Base-by-base conservation (phyloP, 2,888 invertebrate species). In the Drosophila meridionalis region DNA sequence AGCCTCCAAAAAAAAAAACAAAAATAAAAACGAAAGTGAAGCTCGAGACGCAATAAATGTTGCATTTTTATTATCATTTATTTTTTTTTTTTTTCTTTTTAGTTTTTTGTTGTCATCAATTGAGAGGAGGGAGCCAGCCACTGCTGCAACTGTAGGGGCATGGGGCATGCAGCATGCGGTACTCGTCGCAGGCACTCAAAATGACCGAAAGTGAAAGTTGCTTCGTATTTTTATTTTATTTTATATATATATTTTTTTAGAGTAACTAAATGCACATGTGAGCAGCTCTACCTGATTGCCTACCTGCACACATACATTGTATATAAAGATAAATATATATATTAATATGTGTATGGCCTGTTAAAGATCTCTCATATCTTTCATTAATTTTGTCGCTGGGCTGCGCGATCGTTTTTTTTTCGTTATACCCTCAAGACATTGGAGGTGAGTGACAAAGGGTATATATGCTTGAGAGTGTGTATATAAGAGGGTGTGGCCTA, bases 41-140 rank as follows among this genome's bases (percentile, higher is more conserved):
- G 73, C 52, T 36, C 2, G 52, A 12, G 52, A 36, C 52, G 75
- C 80, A 89, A 87, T 89, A 85, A 84, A 89, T 85, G 89, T 84
- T 85, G 85, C 85, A 85, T 82, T 85, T 85, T 89, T 89, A 85
- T 85, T 85, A 85, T 89, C 75, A 83, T 61, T 83, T 77, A 74
- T 74, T 69, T 11, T 11, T 26, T 12, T 67, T 57, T 56, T 32
- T 57, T 63, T 58, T 57, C 55, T 34, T 60, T 70, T 66, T 62
- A 45, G 47, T 38, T 57, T 40, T 50, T 53, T 47, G 76, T 73
- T 78, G 73, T 87, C 78, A 79, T 67, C 69, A 42, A 32, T 63
- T n/a, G 32, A 43, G 50, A 30, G 52, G 45, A 64, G 11, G 62
- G 50, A 55, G 61, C 34, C 36, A 55, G 61, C 34, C 36, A 47